Evolutionary conservation across 2,797 vertebrate species (phyloP).

Genomic region (Mallotus villosus): DNA sequence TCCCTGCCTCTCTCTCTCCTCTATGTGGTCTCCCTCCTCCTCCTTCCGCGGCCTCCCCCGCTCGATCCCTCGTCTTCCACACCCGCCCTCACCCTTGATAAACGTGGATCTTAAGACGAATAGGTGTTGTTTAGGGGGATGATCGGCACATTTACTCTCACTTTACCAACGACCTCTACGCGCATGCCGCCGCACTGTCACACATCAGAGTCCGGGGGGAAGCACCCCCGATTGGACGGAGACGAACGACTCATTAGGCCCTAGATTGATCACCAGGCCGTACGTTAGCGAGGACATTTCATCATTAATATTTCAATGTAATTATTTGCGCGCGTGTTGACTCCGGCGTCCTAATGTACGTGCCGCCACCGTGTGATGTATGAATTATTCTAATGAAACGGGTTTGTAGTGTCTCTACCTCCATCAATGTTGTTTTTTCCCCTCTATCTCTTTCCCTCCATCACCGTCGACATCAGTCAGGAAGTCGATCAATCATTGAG

Average conservation of each 20-base stretch:
- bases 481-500: conserved; percentile 28
- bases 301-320: conserved; percentile 77
- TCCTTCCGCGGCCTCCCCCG: conserved; percentile 22
- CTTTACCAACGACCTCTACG: conserved; percentile 44
- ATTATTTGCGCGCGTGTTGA: conserved; percentile 75
- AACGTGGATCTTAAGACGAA: conserved; percentile 46
- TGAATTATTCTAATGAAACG: conserved; percentile 74
- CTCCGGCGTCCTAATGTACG: conserved; percentile 69
- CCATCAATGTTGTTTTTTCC: conserved; percentile 45
- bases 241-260: conserved; percentile 77
- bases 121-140: conserved; percentile 68
- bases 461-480: conserved; percentile 36
- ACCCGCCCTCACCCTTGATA: conserved; percentile 26
- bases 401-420: conserved; percentile 60
- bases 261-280: conserved; percentile 73
- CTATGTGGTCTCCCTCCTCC: not conserved
- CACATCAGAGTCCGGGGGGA: conserved; percentile 35
- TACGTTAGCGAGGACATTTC: conserved; percentile 66
- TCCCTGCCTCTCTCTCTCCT: not conserved
- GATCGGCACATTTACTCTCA: conserved; percentile 59
- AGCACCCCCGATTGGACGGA: conserved; percentile 56
- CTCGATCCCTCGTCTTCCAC: not conserved
- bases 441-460: conserved; percentile 19
- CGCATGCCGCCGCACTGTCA: conserved; percentile 39
- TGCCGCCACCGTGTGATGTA: conserved; percentile 65